Conservation (phyloP, 2,113 vertebrate species). For the Arvicanthis niloticus region DNA sequence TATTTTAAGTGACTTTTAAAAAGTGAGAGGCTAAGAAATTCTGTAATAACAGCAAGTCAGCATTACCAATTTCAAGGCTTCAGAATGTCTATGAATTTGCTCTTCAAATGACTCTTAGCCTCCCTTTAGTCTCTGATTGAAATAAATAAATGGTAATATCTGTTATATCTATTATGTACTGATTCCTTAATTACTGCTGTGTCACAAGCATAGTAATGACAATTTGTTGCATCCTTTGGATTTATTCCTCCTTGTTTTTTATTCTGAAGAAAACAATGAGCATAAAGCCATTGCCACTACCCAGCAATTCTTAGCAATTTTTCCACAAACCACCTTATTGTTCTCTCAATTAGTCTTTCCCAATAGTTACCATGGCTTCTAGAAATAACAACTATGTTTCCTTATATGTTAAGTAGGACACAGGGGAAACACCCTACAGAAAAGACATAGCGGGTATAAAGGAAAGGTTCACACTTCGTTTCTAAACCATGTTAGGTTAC, state of each 20-base stretch:
- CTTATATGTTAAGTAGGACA: background rate
- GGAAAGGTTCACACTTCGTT: background rate
- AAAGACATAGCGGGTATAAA: background rate
- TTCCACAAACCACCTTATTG: background rate
- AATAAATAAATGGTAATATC: background rate
- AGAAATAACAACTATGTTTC: background rate
- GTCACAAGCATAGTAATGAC: background rate
- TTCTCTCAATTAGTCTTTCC: background rate
- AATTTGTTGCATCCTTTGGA: background rate
- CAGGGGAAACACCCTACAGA: background rate
- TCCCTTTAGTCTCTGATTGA: background rate
- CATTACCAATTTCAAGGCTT: background rate
- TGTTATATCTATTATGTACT: background rate
- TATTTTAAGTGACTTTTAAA: slow-evolving; percentile 39
- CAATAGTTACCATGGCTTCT: background rate
- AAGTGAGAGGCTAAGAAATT: slow-evolving; percentile 18
- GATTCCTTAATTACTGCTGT: background rate
- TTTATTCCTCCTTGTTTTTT: background rate
- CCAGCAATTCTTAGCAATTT: background rate
- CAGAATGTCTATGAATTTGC: background rate
- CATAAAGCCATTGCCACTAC: background rate
- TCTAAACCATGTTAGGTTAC: background rate
- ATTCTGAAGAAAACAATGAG: background rate
- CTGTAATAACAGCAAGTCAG: background rate
- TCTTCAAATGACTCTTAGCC: background rate